Percentiles rank a stretch among this genome's conserved stretches.
Evolutionary conservation across 2,113 vertebrate species (phyloP).

Genomic region (Mixornis gularis): DNA sequence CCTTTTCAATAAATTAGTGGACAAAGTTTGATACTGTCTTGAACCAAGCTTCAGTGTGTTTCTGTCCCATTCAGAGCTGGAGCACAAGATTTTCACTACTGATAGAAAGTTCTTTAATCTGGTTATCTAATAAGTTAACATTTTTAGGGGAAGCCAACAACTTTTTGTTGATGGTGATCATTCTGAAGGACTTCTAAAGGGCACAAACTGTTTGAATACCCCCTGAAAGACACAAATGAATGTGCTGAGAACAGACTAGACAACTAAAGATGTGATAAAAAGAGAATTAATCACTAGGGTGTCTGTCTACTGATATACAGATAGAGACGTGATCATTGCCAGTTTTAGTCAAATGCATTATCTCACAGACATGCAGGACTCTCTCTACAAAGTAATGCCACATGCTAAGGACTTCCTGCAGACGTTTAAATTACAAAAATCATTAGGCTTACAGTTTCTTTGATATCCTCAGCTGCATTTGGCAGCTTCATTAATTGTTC

Average conservation of each 20-base stretch:
- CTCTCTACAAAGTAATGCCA: neutral
- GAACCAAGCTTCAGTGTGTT: neutral
- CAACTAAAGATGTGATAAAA: neutral
- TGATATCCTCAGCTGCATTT: neutral
- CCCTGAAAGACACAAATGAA: neutral
- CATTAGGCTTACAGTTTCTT: neutral
- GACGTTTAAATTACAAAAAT: neutral
- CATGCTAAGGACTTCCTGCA: neutral
- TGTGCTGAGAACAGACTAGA: neutral
- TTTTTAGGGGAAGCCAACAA: neutral
- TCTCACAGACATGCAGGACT: neutral
- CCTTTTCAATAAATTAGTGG: neutral
- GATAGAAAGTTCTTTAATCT: neutral
- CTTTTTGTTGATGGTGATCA: neutral
- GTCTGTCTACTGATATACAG: constrained; percentile 9
- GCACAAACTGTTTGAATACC: neutral
- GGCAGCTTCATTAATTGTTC: neutral
- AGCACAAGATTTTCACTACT: neutral
- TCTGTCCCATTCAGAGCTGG: neutral
- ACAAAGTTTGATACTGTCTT: neutral
- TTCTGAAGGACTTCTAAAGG: neutral
- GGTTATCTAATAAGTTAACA: neutral
- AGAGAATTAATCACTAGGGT: constrained; percentile 1
- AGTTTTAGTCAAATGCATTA: neutral
- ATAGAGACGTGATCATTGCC: neutral